Evolutionary conservation across 2,888 invertebrate genomes (phyloP), one percentile per base, ranked within the genome.

Genomic region (Clostera curtula): DNA sequence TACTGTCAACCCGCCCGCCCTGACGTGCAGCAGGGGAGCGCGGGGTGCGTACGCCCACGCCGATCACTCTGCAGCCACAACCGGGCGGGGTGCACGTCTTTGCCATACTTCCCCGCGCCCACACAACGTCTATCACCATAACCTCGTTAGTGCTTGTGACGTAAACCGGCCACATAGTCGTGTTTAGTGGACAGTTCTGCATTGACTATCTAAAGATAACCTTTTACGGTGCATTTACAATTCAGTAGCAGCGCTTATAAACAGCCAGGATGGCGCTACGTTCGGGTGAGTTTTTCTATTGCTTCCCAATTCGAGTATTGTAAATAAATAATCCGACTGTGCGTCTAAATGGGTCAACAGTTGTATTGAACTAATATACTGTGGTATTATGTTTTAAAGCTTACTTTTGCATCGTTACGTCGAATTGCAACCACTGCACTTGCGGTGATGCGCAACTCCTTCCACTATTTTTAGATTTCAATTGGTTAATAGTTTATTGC

Each of bases 181-280:
- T 47, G 54, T 52, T 49, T 45, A 60, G 63, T 65, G 58, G 48
- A 54, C 45, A 43, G 31, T 51, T 50, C 55, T 56, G 59, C 41
- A 46, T 44, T 40, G 49, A 57, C 54, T 51, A 42, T 49, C 52
- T 51, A 48, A 44, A 59, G 45, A 61, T 70, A 79, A 75, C 75
- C 74, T 77, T 71, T 73, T 49, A 40, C 52, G 59, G 53, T 71
- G 70, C 77, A 80, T 83, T 61, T 70, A 79, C 80, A 73, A 82
- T 82, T 80, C 80, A 82, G 76, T 71, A 65, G 56, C 67, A 68
- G 66, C 68, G 73, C 66, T 71, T 43, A 63, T 56, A 67, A 59
- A 60, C 62, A 60, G 68, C 59, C 72, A 79, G 76, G 76, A 82
- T 83, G 82, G 82, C 77, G 79, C 61, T 66, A 58, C 59, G 58